These are phyloP conservation scores for Scaptodrosophila latifasciaeformis DNA, from an alignment of 2,888 invertebrate genomes.

Conservation along the genomic window DNA sequence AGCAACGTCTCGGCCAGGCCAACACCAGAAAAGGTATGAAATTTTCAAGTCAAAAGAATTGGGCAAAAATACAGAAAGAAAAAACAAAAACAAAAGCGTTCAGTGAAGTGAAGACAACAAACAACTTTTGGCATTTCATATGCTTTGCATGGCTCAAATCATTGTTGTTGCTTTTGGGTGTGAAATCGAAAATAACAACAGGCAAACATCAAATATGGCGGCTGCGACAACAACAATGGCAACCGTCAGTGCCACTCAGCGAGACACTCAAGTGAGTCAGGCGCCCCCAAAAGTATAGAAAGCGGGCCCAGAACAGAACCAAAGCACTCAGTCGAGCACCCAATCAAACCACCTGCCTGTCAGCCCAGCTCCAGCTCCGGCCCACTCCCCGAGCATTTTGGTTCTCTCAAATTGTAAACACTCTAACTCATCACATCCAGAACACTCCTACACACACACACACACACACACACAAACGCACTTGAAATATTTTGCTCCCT, in stretches of 20 bases:
- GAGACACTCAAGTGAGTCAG: conserved; percentile 33
- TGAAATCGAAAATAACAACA: conserved; percentile 55
- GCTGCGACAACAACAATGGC: not conserved
- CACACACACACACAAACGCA: not conserved
- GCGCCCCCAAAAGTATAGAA: conserved; percentile 22
- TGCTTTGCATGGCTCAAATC: not conserved
- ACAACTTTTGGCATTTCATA: conserved; percentile 49
- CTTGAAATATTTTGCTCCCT: too few species aligned
- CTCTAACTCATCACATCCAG: not conserved
- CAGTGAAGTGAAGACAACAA: conserved; percentile 40
- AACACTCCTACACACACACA: too few species aligned
- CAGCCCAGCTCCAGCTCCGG: not conserved
- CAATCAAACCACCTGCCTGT: not conserved
- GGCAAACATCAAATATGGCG: conserved; percentile 59
- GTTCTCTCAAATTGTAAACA: not conserved
- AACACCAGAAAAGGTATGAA: conserved; percentile 37
- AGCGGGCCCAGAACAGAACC: conserved; percentile 27
- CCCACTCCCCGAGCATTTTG: not conserved
- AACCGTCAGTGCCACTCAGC: conserved; percentile 24
- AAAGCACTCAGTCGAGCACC: conserved; percentile 23
- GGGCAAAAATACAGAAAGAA: conserved; percentile 26
- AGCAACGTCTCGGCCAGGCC: conserved; percentile 35
- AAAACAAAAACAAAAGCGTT: conserved; percentile 21
- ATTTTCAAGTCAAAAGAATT: too few species aligned
- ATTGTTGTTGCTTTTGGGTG: conserved; percentile 29